Conservation (phyloP, 2,113 vertebrate genomes). For the Podocnemis expansa region DNA sequence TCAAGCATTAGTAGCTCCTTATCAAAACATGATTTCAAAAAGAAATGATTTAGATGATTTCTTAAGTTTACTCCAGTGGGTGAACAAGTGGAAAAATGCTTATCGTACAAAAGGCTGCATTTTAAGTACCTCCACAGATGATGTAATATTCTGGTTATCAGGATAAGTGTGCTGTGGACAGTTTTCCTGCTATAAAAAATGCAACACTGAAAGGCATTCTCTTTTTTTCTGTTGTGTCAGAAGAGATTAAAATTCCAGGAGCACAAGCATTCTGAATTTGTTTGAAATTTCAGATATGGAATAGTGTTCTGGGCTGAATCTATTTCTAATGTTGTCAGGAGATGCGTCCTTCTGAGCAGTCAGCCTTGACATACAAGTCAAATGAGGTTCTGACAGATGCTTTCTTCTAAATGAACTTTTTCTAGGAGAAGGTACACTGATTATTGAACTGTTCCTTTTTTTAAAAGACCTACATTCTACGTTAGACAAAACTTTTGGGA, state of each 20-base stretch:
- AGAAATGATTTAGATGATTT: background rate
- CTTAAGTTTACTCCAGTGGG: slow-evolving; percentile 42
- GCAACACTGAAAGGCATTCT: background rate
- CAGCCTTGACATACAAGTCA: slow-evolving; percentile 33
- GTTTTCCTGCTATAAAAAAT: slow-evolving; percentile 12
- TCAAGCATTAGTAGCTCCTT: slow-evolving; percentile 46
- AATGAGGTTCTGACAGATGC: background rate
- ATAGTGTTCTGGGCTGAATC: background rate
- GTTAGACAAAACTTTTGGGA: background rate
- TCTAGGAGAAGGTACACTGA: background rate
- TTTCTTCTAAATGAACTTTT: background rate
- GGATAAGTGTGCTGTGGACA: slow-evolving; percentile 6
- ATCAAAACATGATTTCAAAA: slow-evolving; percentile 63
- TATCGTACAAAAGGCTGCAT: background rate
- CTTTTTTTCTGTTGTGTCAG: slow-evolving; percentile 25
- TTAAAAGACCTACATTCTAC: background rate
- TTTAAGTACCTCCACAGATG: slow-evolving; percentile 26
- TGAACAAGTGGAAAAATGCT: slow-evolving; percentile 50
- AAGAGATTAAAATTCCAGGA: slow-evolving; percentile 52
- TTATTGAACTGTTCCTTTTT: background rate
- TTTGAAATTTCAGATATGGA: slow-evolving; percentile 24
- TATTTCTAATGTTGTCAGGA: slow-evolving; percentile 11
- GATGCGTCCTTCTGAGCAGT: slow-evolving; percentile 9
- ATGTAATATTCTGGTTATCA: slow-evolving; percentile 40
- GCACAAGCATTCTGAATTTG: background rate